phyloP scores from a whole-genome alignment of 2,113 vertebrate species.

The Scomber scombrus region DNA sequence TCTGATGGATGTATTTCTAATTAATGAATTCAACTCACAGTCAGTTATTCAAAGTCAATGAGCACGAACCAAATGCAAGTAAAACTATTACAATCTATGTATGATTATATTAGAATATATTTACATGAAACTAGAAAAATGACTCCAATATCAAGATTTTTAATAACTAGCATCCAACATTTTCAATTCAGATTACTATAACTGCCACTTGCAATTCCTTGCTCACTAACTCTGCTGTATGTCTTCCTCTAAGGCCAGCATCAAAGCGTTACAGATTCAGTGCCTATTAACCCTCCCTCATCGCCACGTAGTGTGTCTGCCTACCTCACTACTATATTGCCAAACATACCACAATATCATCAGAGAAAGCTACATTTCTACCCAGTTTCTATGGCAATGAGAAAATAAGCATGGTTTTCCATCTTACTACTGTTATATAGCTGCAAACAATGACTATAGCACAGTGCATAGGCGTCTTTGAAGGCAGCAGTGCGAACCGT shows the following conservation, averaged over 20 bases:
- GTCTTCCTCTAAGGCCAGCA: slow-evolving; percentile 24
- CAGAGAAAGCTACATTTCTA: slow-evolving; percentile 33
- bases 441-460: neutral
- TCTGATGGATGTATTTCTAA: neutral
- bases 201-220: neutral
- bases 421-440: slow-evolving; percentile 2
- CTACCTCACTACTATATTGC: slow-evolving; percentile 34
- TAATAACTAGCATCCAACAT: too few relatives aligned
- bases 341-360: slow-evolving; percentile 55
- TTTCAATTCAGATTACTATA: neutral
- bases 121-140: too few relatives aligned
- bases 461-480: slow-evolving; percentile 15
- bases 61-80: neutral
- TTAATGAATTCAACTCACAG: neutral
- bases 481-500: slow-evolving; percentile 17
- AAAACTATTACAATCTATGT: too few relatives aligned
- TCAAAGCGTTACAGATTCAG: slow-evolving; percentile 43
- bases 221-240: neutral
- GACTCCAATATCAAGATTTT: too few relatives aligned
- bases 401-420: neutral
- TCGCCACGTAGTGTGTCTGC: slow-evolving; percentile 9
- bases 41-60: neutral
- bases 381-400: slow-evolving; percentile 70
- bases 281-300: slow-evolving; percentile 44
- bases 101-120: too few relatives aligned